A percentile compares a stretch with the other conserved stretches of the same genome.
Evolutionary conservation across 2,797 vertebrate species (phyloP).

Genomic region (Sebastiscus albofasciatus): DNA sequence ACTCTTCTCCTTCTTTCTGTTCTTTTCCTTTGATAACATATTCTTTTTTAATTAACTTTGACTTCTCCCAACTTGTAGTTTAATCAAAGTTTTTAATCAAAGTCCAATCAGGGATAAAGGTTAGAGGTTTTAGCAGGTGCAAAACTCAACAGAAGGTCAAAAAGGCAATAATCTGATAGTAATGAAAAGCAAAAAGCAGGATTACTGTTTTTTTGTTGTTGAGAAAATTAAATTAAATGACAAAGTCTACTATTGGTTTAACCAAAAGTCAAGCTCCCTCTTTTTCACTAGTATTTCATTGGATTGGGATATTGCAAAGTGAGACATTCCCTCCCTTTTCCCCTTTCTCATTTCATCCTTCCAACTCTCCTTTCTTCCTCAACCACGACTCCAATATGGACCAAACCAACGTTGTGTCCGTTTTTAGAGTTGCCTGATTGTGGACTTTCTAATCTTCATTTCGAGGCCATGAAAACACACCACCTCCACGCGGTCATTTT

Average conservation of each 20-base stretch:
- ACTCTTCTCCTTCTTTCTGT: neutral
- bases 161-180: neutral
- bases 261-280: neutral
- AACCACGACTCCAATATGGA: neutral
- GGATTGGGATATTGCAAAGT: neutral
- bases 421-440: neutral
- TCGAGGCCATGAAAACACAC: neutral
- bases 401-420: neutral
- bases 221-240: neutral
- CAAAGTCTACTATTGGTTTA: neutral
- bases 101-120: neutral
- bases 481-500: too few relatives aligned
- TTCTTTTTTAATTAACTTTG: neutral
- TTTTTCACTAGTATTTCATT: neutral
- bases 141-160: neutral
- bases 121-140: neutral
- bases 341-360: neutral
- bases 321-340: neutral
- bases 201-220: neutral
- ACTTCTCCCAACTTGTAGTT: neutral
- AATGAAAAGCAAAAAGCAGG: neutral
- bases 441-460: neutral
- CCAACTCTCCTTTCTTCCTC: neutral
- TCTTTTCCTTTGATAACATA: neutral
- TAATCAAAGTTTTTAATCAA: neutral